Evolutionary conservation across 2,888 invertebrate genomes (phyloP), one percentile per base, ranked within the genome.

Genomic region (Drosophila quinaria): DNA sequence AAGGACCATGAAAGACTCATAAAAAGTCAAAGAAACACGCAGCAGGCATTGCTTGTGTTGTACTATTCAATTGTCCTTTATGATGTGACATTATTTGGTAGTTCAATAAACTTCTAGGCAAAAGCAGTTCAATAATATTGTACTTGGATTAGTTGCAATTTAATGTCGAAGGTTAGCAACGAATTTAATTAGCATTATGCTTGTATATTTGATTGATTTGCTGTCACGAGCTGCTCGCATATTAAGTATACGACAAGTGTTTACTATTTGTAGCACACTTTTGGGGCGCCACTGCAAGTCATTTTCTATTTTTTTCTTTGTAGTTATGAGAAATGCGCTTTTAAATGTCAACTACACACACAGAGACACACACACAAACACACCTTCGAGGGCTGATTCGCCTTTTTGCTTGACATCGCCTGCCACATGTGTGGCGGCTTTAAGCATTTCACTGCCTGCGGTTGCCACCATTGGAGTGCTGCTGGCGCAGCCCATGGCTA

Each of bases 381-480:
- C 78, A 91, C 91, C 91, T 91, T 84, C 81, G 5, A 90, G 82
- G 9, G 81, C 89, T 42, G 78, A 82, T 80, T 90, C 91, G 55
- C 91, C 90, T 56, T 82, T 80, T 77, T 87, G 76, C 52, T 89
- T 83, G 46, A 87, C 91, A 79, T 90, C 90, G 58, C 78, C 69
- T 60, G 90, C 90, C 80, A 72, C 90, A 85, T 91, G 91, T 80
- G 89, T 82, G 71, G 91, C 91, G 59, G 90, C 89, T 73, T 91
- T 91, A 62, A 91, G 72, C 81, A 91, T 91, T 83, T 91, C 91
- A 85, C 91, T 91, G 71, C 91, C 91, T 56, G 90, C 90, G 25
- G 91, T 91, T 66, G 91, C 91, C 78, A 91, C 81, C 91, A 91
- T 91, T 60, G 91, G 91, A 49, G 91, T 90, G 86, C 91, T 91